phyloP scores from a whole-genome alignment of 2,797 vertebrate genomes.

The Anguilla megastoma region DNA sequence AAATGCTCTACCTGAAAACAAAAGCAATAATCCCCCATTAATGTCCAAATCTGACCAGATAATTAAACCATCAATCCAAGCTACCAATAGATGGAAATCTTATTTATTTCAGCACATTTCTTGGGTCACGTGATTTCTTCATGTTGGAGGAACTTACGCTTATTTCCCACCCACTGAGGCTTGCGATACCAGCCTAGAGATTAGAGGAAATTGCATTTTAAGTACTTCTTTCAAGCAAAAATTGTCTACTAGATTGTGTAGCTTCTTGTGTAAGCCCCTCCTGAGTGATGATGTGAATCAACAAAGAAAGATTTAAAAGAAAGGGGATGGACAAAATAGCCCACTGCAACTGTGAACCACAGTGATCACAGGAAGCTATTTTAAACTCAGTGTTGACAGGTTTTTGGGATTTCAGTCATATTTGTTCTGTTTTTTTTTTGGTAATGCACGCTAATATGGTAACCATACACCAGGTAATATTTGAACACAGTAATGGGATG shows the following conservation, averaged over 20 bases:
- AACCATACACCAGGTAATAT: neutral
- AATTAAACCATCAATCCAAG: neutral
- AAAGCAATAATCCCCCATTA: neutral
- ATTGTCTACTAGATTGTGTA: neutral
- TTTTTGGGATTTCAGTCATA: neutral
- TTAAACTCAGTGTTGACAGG: neutral
- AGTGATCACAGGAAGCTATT: neutral
- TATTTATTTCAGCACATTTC: neutral
- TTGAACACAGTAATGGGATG: neutral
- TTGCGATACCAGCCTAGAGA: neutral
- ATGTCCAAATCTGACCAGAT: neutral
- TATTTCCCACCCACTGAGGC: neutral
- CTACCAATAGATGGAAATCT: neutral
- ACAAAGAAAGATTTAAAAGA: neutral
- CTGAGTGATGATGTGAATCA: constrained; percentile 1
- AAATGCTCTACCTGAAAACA: neutral
- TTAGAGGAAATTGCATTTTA: constrained; percentile 12
- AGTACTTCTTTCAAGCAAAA: constrained; percentile 1
- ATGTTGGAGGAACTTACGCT: neutral
- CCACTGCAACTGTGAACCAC: neutral
- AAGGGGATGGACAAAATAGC: neutral
- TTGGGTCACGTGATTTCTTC: neutral
- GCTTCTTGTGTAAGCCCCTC: neutral
- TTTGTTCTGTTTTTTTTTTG: neutral
- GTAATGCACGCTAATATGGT: neutral